Evolutionary conservation across 2,888 invertebrate species (phyloP), one percentile per base, ranked within the genome.

Genomic region (Cheilosia soror): DNA sequence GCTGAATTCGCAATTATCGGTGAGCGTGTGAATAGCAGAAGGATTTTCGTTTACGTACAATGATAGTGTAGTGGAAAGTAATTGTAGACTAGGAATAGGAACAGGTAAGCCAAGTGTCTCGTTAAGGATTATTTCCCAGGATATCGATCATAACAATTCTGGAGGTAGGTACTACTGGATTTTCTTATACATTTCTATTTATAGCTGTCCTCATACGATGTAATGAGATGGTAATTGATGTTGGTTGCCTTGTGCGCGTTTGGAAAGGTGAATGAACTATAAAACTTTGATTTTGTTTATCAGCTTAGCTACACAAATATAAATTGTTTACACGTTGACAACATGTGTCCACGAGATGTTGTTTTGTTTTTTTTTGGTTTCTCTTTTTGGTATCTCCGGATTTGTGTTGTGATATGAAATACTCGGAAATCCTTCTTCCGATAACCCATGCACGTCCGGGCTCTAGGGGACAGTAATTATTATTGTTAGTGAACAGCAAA

Each of bases 391-490:
- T 37, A 33, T 37, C 55, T 15, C 4, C 25, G 53, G 25, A 37
- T 40, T 20, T 25, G 25, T 78, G 62, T 66, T 66, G 25, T 77
- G 77, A 82, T 77, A 49, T 11, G 33, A 49, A 66, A 68, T 37
- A 55, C 42, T 73, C 73, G 83, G 83, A 83, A 79, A 79, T 83
- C 83, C 79, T 83, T 79, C 62, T 83, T 83, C 83, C 83, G 83
- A 68, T 79, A 62, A 83, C 83, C 60, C 68, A 31, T 66, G 60
- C 47, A 20, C 40, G 51, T 5, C 11, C 49, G 11, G 33, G 51
- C 29, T 65, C 29, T 31, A 57, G 58, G 31, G 37, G 49, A 27
- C 13, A 53, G 29, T 68, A 53, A 15, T 81, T 57, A 62, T 27
- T 63, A 62, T 20, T 69, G 11, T 29, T 27, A 9, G 51, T 31